A percentile compares a stretch with the other conserved stretches of the same genome.
phyloP scores from a whole-genome alignment of 1,140 invertebrate genomes.

The Stegodyphus dumicola region DNA sequence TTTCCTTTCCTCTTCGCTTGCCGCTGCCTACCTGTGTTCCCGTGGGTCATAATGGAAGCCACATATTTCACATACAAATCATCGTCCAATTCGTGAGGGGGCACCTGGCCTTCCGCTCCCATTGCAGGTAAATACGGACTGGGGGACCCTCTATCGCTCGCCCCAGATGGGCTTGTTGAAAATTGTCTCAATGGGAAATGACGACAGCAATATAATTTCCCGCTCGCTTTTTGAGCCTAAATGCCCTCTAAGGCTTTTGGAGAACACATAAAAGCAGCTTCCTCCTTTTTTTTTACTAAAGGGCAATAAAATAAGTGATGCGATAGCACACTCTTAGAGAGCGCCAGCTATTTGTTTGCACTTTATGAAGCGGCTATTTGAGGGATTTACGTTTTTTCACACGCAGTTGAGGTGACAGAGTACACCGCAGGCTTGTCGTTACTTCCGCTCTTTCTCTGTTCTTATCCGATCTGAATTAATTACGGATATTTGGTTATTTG shows the following conservation, averaged over 20 bases:
- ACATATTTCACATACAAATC: conserved; percentile 61
- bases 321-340: background rate
- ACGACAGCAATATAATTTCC: conserved; percentile 52
- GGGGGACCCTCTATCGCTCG: background rate
- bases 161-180: conserved; percentile 54
- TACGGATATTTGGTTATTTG: no score
- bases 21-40: background rate
- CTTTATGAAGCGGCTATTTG: conserved; percentile 45
- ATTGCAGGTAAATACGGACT: conserved; percentile 41
- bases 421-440: no score
- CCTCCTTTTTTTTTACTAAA: conserved; percentile 21
- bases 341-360: conserved; percentile 15
- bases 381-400: conserved; percentile 10
- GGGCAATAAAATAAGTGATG: conserved; percentile 44
- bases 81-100: conserved; percentile 41
- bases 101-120: conserved; percentile 34
- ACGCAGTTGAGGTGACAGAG: background rate
- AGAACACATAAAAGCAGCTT: conserved; percentile 32
- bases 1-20: background rate
- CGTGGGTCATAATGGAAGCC: conserved; percentile 34
- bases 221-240: conserved; percentile 37
- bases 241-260: conserved; percentile 19
- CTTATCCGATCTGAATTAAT: no score
- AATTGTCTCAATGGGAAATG: conserved; percentile 59
- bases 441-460: no score